phyloP scores from a whole-genome alignment of 1,140 invertebrate genomes.

The Neodiprion fabricii region DNA sequence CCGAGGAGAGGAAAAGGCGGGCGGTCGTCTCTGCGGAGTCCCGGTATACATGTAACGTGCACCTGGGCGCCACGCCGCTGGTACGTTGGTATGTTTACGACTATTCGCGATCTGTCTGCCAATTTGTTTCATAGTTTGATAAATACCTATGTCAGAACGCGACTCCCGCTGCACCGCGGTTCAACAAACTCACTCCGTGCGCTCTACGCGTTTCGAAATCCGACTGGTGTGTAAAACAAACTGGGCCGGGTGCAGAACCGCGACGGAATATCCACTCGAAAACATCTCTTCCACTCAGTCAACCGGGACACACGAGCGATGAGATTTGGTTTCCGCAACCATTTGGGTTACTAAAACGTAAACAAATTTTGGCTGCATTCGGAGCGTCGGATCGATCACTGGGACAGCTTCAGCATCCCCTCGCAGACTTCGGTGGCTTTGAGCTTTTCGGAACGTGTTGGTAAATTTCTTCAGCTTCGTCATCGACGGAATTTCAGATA shows the following conservation, averaged over 20 bases:
- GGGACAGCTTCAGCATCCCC: slow-evolving; percentile 10
- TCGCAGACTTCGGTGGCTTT: no score
- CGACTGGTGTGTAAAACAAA: slow-evolving; percentile 37
- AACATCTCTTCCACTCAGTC: no score
- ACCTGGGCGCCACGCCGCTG: background rate
- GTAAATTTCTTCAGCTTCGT: no score
- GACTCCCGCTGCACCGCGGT: slow-evolving; percentile 25
- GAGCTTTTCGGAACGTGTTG: no score
- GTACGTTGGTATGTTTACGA: background rate
- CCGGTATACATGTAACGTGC: background rate
- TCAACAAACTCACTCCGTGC: slow-evolving; percentile 37
- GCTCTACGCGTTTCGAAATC: slow-evolving; percentile 26
- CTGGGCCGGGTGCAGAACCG: slow-evolving; percentile 27
- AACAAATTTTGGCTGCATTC: slow-evolving; percentile 56
- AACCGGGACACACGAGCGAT: background rate
- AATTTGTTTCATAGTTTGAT: slow-evolving; percentile 56
- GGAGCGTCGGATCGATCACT: slow-evolving; percentile 50
- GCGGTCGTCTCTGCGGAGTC: slow-evolving; percentile 2
- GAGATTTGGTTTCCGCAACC: slow-evolving; percentile 29
- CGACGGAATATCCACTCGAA: no score
- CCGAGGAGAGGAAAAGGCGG: slow-evolving; percentile 27
- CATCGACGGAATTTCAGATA: no score
- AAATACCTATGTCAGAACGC: slow-evolving; percentile 46
- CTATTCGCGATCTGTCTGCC: slow-evolving; percentile 52
- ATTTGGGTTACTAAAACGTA: slow-evolving; percentile 61